These are phyloP conservation scores for Antrozous pallidus DNA, from an alignment of 2,797 vertebrate genomes.

Conservation along the genomic window DNA sequence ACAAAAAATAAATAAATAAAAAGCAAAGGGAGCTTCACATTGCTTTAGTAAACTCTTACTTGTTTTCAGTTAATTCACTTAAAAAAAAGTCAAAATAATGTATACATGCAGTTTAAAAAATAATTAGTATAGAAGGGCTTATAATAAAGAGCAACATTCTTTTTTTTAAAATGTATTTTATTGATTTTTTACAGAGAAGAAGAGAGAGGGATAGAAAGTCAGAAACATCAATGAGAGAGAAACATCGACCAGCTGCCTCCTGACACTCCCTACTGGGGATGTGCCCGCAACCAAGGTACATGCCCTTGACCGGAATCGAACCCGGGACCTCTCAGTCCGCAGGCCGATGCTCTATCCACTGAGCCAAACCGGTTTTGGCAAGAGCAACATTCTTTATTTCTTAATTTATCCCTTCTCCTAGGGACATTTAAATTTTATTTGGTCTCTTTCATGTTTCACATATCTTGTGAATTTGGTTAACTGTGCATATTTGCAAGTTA, in stretches of 20 bases:
- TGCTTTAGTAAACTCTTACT: background rate
- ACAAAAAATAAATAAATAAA: too few species aligned
- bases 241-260: too few species aligned
- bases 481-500: background rate
- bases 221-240: too few species aligned
- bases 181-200: too few species aligned
- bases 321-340: too few species aligned
- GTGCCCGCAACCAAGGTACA: too few species aligned
- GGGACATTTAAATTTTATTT: constrained; percentile 16
- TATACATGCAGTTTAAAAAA: background rate
- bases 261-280: too few species aligned
- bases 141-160: background rate
- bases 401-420: background rate
- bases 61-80: background rate
- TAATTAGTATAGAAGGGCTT: background rate
- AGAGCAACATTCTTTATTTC: background rate
- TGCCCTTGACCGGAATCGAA: too few species aligned
- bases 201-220: too few species aligned
- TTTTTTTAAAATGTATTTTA: too few species aligned
- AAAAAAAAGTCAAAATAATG: background rate
- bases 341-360: too few species aligned
- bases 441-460: background rate
- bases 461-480: constrained; percentile 12
- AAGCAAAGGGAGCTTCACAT: background rate
- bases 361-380: too few species aligned